phyloP scores from a whole-genome alignment of 2,113 vertebrate species.

The Halichoeres trimaculatus region DNA sequence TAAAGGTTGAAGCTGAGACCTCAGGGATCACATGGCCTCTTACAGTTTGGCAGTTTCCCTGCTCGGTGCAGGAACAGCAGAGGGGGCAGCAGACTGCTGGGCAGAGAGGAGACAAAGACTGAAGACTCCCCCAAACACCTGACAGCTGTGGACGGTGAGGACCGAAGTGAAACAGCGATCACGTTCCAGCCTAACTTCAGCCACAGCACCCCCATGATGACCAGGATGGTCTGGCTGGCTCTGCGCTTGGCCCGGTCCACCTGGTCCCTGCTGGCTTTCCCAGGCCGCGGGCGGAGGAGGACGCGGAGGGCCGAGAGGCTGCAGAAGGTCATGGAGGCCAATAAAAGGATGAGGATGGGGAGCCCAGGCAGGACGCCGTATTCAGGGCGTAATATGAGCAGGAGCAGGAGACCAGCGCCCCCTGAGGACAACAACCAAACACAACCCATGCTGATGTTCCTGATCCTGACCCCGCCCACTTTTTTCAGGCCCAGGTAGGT shows the following conservation, averaged over 20 bases:
- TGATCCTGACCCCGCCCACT: neutral
- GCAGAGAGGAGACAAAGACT: neutral
- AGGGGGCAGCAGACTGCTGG: neutral
- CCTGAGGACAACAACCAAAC: neutral
- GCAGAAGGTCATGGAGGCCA: neutral
- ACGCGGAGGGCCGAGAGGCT: neutral
- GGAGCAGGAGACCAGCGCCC: rapidly evolving
- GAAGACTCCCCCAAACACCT: neutral
- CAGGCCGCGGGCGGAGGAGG: conserved; percentile 2
- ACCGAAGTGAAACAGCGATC: neutral
- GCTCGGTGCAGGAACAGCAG: neutral
- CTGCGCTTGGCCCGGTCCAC: neutral
- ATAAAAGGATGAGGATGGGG: neutral
- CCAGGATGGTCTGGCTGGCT: neutral
- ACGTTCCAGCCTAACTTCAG: neutral
- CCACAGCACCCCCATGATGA: neutral
- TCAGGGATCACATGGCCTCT: no score
- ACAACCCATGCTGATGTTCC: neutral
- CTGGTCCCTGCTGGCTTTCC: neutral
- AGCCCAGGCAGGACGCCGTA: rapidly evolving
- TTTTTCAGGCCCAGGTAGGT: conserved; percentile 4
- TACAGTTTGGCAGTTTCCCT: neutral
- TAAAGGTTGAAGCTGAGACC: no score
- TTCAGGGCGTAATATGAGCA: rapidly evolving
- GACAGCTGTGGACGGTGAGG: neutral